Evolutionary conservation across 2,888 invertebrate species (phyloP), one percentile per base, ranked within the genome.

Genomic region (Xylota sylvarum): DNA sequence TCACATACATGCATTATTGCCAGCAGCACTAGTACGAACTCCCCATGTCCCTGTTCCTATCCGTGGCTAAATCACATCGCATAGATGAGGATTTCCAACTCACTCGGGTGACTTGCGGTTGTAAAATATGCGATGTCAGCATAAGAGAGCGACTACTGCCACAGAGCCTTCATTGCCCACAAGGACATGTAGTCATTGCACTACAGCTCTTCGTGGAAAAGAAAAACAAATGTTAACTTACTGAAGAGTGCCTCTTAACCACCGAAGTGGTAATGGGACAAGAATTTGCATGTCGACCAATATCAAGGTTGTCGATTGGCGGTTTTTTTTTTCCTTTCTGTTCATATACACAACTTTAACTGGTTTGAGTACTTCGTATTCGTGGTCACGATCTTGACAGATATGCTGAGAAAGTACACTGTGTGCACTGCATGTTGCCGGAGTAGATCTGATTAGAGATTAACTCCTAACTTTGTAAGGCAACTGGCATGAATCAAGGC

Each of bases 301-400:
- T 79, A 79, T 73, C 73, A 80, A 80, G 73, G 80, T 50, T 65
- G 58, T 0, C 19, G 50, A 50, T 23, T 50, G 10, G 4, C 10
- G 23, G 23, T 60, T 40, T 6, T 7, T 40, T 37, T 60, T 37
- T 3, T 23, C 3, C 23, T 23, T 23, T 60, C 40, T 0, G 17
- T 27, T 60, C 17, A 10, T 23, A 23, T 5, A 48, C 2, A 7
- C 35, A 19, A 35, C 58, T 23, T n/a, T 23, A 23, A 23, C 2
- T 48, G 35, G 35, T 60, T 58, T 58, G 48, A 72, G 58, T 72
- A 17, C 43, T 14, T 30, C 32, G 30, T 32, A 67, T 73, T 80
- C 65, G 65, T 46, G 80, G 80, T 81, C 80, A 81, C 67, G 80
- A 74, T 81, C 74, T 67, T 80, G 80, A 80, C 73, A 73, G 80